Conservation (phyloP, 2,888 invertebrate genomes). For the Sesia bembeciformis region DNA sequence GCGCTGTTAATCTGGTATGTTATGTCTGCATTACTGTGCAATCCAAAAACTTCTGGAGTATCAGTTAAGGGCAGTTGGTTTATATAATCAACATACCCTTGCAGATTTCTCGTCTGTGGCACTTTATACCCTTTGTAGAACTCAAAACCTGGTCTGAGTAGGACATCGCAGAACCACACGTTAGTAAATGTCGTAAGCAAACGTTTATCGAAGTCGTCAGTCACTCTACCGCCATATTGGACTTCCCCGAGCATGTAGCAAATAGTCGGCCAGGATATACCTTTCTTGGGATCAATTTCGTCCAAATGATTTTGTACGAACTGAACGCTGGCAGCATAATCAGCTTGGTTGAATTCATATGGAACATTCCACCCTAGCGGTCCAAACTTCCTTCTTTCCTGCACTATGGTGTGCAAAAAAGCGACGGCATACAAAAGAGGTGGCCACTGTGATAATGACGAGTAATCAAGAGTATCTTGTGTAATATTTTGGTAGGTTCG, state of each 20-base stretch:
- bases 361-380: constrained; percentile 98
- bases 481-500: constrained; percentile 92
- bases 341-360: constrained; percentile 97
- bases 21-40: constrained; percentile 96
- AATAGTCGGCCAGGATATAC: constrained; percentile 97
- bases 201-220: constrained; percentile 97
- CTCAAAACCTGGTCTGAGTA: constrained; percentile 90
- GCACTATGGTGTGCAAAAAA: constrained; percentile 95
- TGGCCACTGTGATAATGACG: constrained; percentile 94
- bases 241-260: constrained; percentile 98
- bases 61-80: constrained; percentile 88
- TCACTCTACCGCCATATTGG: constrained; percentile 91
- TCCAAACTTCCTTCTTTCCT: constrained; percentile 96
- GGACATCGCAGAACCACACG: constrained; percentile 95
- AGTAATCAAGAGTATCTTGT: constrained; percentile 94
- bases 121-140: constrained; percentile 96
- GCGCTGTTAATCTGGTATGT: constrained; percentile 98
- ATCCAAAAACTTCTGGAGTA: constrained; percentile 96
- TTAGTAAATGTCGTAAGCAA: constrained; percentile 94
- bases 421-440: constrained; percentile 94
- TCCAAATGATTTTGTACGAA: constrained; percentile 97
- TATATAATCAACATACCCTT: constrained; percentile 89
- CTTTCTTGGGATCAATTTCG: constrained; percentile 97
- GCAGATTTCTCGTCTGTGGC: constrained; percentile 85
- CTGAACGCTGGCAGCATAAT: constrained; percentile 95